Evolutionary conservation across 2,113 vertebrate genomes (phyloP).

Genomic region (Cyprinodon brontotheroides): DNA sequence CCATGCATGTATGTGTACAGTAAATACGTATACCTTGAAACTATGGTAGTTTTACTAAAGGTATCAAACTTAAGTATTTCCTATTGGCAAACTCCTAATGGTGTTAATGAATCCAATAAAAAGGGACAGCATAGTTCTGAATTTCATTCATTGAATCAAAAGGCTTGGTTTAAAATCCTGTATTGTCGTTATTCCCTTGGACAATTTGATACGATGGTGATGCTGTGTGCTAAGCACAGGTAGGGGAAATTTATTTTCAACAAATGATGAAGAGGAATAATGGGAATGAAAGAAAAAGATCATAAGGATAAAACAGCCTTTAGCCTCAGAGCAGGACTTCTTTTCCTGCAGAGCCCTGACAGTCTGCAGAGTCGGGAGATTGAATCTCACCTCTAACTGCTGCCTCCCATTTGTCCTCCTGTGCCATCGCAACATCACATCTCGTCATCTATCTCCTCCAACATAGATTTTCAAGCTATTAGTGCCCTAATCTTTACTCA

Average conservation of each 20-base stretch:
- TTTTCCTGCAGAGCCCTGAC: conserved; percentile 59
- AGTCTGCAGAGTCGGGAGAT: conserved; percentile 63
- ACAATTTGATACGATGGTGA: conserved; percentile 4
- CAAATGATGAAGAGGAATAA: conserved; percentile 49
- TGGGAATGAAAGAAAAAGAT: conserved; percentile 51
- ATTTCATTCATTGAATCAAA: conserved; percentile 13
- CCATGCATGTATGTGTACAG: no score
- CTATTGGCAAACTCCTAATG: not conserved
- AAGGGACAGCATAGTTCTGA: not conserved
- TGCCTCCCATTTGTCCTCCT: conserved; percentile 63
- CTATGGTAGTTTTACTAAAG: not conserved
- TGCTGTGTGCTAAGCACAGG: conserved; percentile 13
- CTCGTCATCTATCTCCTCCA: conserved; percentile 60
- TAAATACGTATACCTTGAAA: no score
- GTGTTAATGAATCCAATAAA: not conserved
- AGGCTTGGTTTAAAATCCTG: conserved; percentile 7
- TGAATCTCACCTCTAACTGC: conserved; percentile 63
- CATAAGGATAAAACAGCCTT: conserved; percentile 74
- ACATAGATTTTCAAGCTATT: conserved; percentile 69
- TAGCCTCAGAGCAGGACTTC: conserved; percentile 64
- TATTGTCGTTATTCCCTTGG: not conserved
- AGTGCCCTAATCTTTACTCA: conserved; percentile 62
- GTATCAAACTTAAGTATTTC: not conserved
- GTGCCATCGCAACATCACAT: conserved; percentile 61
- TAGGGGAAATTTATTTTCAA: conserved; percentile 53